Evolutionary conservation across 2,113 vertebrate genomes (phyloP).

Genomic region (Catharus bicknelli): DNA sequence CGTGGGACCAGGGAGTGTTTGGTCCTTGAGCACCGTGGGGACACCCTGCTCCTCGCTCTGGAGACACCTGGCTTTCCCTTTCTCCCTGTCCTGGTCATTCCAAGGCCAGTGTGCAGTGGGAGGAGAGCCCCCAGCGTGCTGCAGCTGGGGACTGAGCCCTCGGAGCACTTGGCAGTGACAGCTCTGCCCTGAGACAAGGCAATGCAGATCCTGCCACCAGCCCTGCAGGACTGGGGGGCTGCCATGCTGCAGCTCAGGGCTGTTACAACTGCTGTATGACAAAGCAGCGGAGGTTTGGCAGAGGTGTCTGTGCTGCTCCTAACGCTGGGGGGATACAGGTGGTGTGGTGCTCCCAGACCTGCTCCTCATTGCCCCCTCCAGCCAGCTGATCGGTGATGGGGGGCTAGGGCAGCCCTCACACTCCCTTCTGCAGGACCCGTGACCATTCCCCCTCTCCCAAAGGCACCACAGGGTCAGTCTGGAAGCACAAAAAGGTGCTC

Average conservation of each 20-base stretch:
- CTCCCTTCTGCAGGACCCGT: background rate
- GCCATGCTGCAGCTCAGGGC: background rate
- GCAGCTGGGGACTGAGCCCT: background rate
- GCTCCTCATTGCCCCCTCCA: background rate
- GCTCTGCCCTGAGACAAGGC: background rate
- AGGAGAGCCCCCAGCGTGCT: background rate
- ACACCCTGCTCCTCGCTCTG: background rate
- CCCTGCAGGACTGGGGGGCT: background rate
- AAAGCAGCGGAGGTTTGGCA: background rate
- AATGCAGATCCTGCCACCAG: background rate
- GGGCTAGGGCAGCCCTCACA: background rate
- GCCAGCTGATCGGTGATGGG: background rate
- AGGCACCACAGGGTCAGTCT: background rate
- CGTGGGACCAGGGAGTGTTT: rapidly evolving
- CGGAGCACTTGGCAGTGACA: background rate
- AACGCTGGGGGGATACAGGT: background rate
- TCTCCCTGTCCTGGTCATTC: background rate
- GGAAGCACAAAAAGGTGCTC: background rate
- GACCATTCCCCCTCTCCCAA: background rate
- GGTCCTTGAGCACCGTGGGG: rapidly evolving
- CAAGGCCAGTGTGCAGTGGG: background rate
- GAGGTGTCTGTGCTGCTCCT: background rate
- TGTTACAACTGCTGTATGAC: rapidly evolving
- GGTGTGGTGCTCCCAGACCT: rapidly evolving
- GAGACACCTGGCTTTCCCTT: background rate